Conservation (phyloP, 2,888 invertebrate species). For the Lepidochitona cinerea region DNA sequence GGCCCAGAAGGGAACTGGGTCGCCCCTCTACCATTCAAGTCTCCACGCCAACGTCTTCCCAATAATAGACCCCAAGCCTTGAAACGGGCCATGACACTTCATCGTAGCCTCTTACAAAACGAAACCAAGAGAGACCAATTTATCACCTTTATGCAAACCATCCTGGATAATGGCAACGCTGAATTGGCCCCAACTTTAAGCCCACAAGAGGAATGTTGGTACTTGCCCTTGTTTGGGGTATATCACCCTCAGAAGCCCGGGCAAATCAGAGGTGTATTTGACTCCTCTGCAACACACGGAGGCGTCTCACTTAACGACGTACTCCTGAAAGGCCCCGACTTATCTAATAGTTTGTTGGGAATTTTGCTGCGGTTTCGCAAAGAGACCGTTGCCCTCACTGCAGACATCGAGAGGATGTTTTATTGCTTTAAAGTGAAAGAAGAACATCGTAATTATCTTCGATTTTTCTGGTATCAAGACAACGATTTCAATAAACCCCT, state of each 20-base stretch:
- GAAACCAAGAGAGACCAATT: not conserved
- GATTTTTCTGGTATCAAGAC: not conserved
- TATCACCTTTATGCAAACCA: slow-evolving; percentile 2
- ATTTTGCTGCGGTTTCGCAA: not conserved
- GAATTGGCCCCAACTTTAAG: slow-evolving; percentile 9
- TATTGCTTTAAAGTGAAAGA: not conserved
- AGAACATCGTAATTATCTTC: not conserved
- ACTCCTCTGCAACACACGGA: not conserved
- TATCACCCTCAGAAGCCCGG: slow-evolving; percentile 15
- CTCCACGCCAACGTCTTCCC: not conserved
- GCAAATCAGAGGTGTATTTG: slow-evolving; percentile 1
- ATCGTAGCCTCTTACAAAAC: not conserved
- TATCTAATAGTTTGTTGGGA: too few species aligned
- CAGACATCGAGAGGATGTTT: not conserved
- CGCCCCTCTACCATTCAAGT: slow-evolving; percentile 26
- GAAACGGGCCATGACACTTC: not conserved
- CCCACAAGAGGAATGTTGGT: slow-evolving; percentile 12
- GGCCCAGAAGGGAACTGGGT: slow-evolving; percentile 23
- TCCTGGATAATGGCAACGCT: slow-evolving; percentile 1
- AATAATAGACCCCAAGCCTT: slow-evolving; percentile 6
- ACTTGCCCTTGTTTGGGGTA: slow-evolving; percentile 18
- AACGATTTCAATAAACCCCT: too few species aligned
- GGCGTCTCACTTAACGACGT: not conserved
- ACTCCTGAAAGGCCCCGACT: not conserved
- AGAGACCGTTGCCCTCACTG: not conserved